These are phyloP conservation scores for Diaprepes abbreviatus DNA, from an alignment of 2,888 invertebrate genomes.

Conservation along the genomic window DNA sequence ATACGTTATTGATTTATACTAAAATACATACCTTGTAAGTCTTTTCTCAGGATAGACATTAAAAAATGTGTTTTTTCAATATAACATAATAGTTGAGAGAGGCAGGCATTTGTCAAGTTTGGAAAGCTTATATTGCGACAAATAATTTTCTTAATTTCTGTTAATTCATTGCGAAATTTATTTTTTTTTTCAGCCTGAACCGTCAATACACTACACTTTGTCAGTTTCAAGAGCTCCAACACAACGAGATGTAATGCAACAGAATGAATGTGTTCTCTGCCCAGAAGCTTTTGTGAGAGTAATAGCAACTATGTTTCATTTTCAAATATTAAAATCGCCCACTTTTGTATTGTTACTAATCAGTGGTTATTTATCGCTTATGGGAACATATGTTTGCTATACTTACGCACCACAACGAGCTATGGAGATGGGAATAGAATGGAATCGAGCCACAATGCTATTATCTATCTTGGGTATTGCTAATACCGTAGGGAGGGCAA, in stretches of 20 bases:
- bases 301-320: conserved; percentile 62
- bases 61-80: no score
- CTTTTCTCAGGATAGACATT: no score
- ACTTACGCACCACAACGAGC: conserved; percentile 75
- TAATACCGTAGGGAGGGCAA: conserved; percentile 78
- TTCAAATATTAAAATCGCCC: conserved; percentile 57
- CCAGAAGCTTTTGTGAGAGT: conserved; percentile 60
- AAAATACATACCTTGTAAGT: no score
- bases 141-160: no score
- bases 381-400: conserved; percentile 86
- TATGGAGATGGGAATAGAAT: conserved; percentile 65
- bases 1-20: no score
- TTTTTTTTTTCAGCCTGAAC: conserved; percentile 19
- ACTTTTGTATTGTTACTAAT: conserved; percentile 58
- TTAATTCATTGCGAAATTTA: no score
- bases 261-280: conserved; percentile 65
- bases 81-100: no score
- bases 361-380: conserved; percentile 77
- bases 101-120: no score
- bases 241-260: conserved; percentile 64
- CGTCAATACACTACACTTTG: conserved; percentile 66
- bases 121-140: no score
- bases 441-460: conserved; percentile 70
- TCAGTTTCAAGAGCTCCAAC: conserved; percentile 72
- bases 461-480: conserved; percentile 80